A percentile compares a stretch with the other conserved stretches of the same genome.
Conservation (phyloP, 2,888 invertebrate species). For the Tenodera sinensis region DNA sequence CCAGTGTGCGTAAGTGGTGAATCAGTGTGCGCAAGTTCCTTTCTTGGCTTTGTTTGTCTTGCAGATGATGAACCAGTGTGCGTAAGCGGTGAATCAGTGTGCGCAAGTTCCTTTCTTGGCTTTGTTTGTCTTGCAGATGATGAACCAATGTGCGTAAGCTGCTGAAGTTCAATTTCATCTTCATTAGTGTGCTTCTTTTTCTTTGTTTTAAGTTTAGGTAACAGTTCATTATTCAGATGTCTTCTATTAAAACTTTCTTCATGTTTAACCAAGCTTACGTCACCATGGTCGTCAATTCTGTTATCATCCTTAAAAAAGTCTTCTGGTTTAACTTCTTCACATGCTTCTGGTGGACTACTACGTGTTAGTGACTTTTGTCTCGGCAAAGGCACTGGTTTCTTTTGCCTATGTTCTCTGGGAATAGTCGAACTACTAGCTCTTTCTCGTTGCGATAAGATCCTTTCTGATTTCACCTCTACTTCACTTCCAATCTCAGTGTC, state of each 20-base stretch:
- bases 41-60: too few species aligned
- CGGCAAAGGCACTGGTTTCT: constrained; percentile 21
- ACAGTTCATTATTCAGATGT: not conserved
- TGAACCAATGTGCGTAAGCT: not conserved
- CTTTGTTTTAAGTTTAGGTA: not conserved
- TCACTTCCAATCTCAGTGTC: not conserved
- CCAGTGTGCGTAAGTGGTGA: too few species aligned
- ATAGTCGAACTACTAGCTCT: not conserved
- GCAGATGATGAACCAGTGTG: not conserved
- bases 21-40: too few species aligned
- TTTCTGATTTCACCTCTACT: not conserved
- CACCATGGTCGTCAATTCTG: not conserved
- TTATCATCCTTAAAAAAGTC: not conserved
- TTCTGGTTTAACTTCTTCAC: not conserved
- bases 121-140: not conserved
- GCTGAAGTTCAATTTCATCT: not conserved
- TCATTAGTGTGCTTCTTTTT: not conserved
- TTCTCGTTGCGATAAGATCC: not conserved
- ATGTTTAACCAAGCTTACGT: not conserved
- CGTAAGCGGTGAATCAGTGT: too few species aligned
- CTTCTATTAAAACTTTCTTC: not conserved
- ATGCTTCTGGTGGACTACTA: not conserved
- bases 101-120: too few species aligned
- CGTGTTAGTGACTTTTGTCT: not conserved
- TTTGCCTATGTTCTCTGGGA: not conserved